Conservation (phyloP, 2,113 vertebrate genomes). For the Paracanthobrama guichenoti region DNA sequence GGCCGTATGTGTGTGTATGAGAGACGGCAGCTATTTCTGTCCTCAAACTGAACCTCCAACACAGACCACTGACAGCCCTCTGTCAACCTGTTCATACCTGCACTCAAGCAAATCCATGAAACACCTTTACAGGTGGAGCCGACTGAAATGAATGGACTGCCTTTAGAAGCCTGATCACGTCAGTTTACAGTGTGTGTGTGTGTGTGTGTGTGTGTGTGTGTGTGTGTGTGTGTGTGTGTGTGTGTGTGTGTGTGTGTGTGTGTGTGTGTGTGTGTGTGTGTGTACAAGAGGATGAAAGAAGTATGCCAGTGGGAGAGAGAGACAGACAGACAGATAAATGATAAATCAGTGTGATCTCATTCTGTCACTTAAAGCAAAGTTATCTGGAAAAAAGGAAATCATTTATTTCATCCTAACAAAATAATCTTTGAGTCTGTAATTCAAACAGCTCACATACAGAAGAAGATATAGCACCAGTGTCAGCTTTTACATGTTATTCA, state of each 20-base stretch:
- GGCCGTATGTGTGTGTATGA: no score
- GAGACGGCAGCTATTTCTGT: no score
- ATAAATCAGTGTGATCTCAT: slow-evolving; percentile 34
- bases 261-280: background rate
- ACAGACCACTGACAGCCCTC: background rate
- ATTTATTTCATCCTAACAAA: slow-evolving; percentile 5
- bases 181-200: background rate
- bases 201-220: background rate
- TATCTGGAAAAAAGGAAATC: slow-evolving; percentile 5
- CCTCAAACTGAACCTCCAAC: background rate
- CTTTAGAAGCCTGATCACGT: background rate
- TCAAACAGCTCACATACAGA: background rate
- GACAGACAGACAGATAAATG: slow-evolving; percentile 9
- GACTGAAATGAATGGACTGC: background rate
- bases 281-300: background rate
- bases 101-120: background rate
- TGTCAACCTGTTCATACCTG: background rate
- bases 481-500: background rate
- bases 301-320: background rate
- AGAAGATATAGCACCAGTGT: background rate
- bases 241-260: background rate
- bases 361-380: slow-evolving; percentile 23
- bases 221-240: background rate
- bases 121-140: background rate
- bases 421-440: background rate